Base-by-base conservation (phyloP, 2,113 vertebrate species). In the Lethenteron reissneri region DNA sequence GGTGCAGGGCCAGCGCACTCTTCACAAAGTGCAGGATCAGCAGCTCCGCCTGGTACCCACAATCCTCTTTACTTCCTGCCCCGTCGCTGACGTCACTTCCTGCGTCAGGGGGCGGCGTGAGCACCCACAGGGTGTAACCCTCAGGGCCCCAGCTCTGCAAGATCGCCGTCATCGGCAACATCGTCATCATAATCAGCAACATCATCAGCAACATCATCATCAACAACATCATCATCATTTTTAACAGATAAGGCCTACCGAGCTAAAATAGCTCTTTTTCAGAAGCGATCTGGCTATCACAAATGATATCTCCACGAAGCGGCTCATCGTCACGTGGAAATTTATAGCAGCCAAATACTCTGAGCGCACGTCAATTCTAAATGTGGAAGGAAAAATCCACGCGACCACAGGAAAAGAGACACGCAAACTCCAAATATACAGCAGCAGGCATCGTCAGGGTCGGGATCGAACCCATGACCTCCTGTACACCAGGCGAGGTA, bases 11-110 rank as follows among this genome's bases (percentile, higher is more conserved):
- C 79, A 99, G 88, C 10, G 87, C 88, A 73, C 92, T 97, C 81
- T 97, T 99, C 77, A 99, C 92, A 79, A 99, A 97, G 76, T 95
- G 90, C 77, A 99, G 95, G 25, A 95, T 87, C 74, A 99, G 82
- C 75, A 99, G 90, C 73, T 86, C 85, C 14, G 84, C 81, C 3
- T 84, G 85, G 70, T 74, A 73, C 72, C 80, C 78, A 78, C 41
- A 41, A 41, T 78, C 68, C n/a, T 58, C 79, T 73, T 75, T 80
- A 73, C 76, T 69, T 77, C 79, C 78, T 72, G 72, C 72, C 17
- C 80, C 79, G 72, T 73, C 64, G 19, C 79, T 68, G 15, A 68
- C 62, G 15, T 21, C 62, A 68, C 62, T 21, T 9, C 8, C 57
- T 77, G 80, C 75, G 75, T 79, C 56, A 78, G 78, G 73, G 75